These are phyloP conservation scores for Siderastrea radians DNA, from an alignment of 92 coral and sea anemone species.

Conservation along the genomic window DNA sequence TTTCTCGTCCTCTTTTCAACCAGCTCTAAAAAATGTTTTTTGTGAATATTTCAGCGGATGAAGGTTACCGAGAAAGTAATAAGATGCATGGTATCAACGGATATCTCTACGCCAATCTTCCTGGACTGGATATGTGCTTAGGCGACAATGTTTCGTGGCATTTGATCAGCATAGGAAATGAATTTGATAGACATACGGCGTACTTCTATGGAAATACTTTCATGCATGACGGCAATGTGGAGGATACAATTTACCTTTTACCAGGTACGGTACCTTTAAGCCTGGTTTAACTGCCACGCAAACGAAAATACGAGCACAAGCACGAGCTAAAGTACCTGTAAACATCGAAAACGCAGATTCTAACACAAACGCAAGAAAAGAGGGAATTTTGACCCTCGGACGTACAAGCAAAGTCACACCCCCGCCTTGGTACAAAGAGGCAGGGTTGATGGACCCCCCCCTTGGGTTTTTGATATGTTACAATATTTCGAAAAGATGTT, in stretches of 20 bases:
- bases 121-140: constrained; percentile 79
- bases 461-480: too few species aligned
- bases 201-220: constrained; percentile 92
- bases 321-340: too few species aligned
- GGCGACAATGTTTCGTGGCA: constrained; percentile 89
- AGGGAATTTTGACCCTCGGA: too few species aligned
- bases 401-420: too few species aligned
- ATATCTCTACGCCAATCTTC: constrained; percentile 80
- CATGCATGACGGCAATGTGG: constrained; percentile 72
- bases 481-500: too few species aligned
- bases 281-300: too few species aligned
- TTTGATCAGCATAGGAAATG: constrained; percentile 94
- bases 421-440: too few species aligned
- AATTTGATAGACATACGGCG: constrained; percentile 93
- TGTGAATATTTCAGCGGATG: constrained; percentile 64
- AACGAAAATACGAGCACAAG: too few species aligned
- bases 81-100: constrained; percentile 94
- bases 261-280: constrained; percentile 69
- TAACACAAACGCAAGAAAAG: too few species aligned
- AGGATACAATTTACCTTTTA: constrained; percentile 84
- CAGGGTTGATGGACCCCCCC: too few species aligned
- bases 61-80: constrained; percentile 87
- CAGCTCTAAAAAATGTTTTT: background rate
- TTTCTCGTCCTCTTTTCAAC: too few species aligned
- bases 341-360: too few species aligned